phyloP scores from a whole-genome alignment of 2,888 invertebrate genomes.

The Hemistola chrysoprasaria region DNA sequence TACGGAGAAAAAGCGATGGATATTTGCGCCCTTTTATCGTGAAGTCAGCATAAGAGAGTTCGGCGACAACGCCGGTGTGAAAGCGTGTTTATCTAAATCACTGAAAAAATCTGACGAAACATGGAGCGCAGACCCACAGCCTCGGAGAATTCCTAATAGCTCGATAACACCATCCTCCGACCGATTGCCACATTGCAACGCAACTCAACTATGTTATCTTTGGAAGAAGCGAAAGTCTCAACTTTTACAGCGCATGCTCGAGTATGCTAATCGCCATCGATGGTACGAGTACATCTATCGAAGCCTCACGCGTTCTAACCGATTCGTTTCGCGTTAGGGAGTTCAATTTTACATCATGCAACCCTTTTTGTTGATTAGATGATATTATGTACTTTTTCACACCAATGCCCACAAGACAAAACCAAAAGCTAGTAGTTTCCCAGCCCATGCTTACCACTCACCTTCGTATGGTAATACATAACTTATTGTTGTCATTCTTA shows the following conservation, averaged over 20 bases:
- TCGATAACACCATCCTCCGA: conserved; percentile 79
- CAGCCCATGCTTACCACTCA: conserved; percentile 68
- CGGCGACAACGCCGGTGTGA: conserved; percentile 2
- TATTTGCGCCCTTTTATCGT: conserved; percentile 1
- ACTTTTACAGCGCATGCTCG: conserved; percentile 80
- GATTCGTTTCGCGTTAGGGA: conserved; percentile 47
- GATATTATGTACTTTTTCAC: conserved; percentile 35
- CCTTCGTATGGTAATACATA: conserved; percentile 38
- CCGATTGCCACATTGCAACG: conserved; percentile 66
- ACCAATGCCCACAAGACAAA: conserved; percentile 68
- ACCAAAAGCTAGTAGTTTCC: conserved; percentile 75
- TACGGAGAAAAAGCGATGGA: conserved; percentile 6
- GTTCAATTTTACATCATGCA: conserved; percentile 54
- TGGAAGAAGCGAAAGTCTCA: conserved; percentile 76
- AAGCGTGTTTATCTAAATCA: conserved; percentile 12
- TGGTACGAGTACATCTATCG: conserved; percentile 55
- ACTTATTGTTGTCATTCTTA: conserved; percentile 2
- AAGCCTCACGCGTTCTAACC: conserved; percentile 54
- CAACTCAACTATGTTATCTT: conserved; percentile 44
- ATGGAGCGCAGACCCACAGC: conserved; percentile 48
- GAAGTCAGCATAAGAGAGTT: conserved; percentile 1
- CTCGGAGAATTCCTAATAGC: conserved; percentile 40
- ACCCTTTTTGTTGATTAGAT: conserved; percentile 33
- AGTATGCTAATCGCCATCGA: conserved; percentile 68
- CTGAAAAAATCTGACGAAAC: conserved; percentile 9